Evolutionary conservation across 2,797 vertebrate genomes (phyloP).

Genomic region (Aplochiton taeniatus): DNA sequence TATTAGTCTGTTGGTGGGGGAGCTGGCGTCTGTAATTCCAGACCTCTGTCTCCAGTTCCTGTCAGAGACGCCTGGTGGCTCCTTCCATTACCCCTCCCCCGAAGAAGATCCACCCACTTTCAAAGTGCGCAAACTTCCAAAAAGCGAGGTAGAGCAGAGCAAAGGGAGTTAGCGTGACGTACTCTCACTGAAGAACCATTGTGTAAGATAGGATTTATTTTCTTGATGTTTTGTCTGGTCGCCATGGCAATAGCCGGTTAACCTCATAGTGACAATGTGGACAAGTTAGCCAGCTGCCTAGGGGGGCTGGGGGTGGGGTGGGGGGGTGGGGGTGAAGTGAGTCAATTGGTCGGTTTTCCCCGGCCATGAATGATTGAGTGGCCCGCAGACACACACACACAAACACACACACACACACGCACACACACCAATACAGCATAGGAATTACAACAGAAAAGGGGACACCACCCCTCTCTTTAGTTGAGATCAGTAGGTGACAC

Average conservation of each 20-base stretch:
- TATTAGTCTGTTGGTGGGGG: slow-evolving; percentile 37
- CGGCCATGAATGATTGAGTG: slow-evolving; percentile 26
- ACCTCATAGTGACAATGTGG: not conserved
- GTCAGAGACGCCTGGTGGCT: slow-evolving; percentile 41
- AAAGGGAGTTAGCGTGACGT: no score
- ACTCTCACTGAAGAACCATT: no score
- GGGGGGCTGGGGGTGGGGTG: not conserved
- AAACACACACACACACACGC: slow-evolving; percentile 8
- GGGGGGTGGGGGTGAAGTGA: not conserved
- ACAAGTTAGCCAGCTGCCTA: slow-evolving; percentile 9
- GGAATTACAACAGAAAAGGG: slow-evolving; percentile 18
- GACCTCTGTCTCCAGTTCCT: slow-evolving; percentile 67
- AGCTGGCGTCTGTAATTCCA: slow-evolving; percentile 73
- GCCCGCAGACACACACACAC: slow-evolving; percentile 1
- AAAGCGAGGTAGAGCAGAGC: no score
- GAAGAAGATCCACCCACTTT: slow-evolving; percentile 23
- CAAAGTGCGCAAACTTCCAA: not conserved
- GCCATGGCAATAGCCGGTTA: not conserved
- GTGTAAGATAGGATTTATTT: not conserved
- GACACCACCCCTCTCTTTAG: slow-evolving; percentile 8
- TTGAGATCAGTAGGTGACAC: slow-evolving; percentile 3
- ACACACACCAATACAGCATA: no score
- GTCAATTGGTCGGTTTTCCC: not conserved
- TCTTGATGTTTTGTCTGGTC: not conserved
- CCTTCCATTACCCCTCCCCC: slow-evolving; percentile 40